Evolutionary conservation across 1,140 invertebrate species (phyloP).

Genomic region (Pseudobourletiella spinata): DNA sequence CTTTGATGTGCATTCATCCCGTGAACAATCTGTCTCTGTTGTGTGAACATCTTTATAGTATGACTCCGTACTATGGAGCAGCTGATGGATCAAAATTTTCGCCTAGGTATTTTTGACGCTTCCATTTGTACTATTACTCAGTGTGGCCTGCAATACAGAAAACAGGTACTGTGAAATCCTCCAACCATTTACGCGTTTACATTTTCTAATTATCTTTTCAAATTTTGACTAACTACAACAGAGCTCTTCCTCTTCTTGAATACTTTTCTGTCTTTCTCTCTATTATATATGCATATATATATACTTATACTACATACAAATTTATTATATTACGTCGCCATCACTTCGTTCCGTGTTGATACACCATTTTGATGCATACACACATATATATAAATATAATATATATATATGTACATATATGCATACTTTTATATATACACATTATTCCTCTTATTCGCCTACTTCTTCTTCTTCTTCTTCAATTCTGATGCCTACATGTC

Average conservation of each 20-base stretch:
- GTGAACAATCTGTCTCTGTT: not conserved
- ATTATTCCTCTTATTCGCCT: too few species aligned
- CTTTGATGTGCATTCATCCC: too few species aligned
- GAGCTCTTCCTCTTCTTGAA: not conserved
- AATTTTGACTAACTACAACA: not conserved
- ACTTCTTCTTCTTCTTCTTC: too few species aligned
- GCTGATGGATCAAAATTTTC: constrained; percentile 4
- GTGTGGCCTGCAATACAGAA: constrained; percentile 3
- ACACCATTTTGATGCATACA: not conserved
- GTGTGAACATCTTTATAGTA: not conserved
- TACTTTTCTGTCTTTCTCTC: not conserved
- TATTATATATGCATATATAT: not conserved
- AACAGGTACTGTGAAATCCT: not conserved
- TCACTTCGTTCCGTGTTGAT: not conserved
- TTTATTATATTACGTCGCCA: not conserved
- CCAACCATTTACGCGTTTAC: not conserved
- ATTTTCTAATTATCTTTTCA: not conserved
- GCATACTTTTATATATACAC: too few species aligned
- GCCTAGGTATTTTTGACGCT: constrained; percentile 9
- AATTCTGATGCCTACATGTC: too few species aligned
- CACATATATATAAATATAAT: not conserved
- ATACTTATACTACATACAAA: not conserved
- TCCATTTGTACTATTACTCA: constrained; percentile 9
- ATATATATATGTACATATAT: too few species aligned
- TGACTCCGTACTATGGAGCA: constrained; percentile 2